Conservation (phyloP, 2,888 invertebrate species). For the Dryobotodes eremita region DNA sequence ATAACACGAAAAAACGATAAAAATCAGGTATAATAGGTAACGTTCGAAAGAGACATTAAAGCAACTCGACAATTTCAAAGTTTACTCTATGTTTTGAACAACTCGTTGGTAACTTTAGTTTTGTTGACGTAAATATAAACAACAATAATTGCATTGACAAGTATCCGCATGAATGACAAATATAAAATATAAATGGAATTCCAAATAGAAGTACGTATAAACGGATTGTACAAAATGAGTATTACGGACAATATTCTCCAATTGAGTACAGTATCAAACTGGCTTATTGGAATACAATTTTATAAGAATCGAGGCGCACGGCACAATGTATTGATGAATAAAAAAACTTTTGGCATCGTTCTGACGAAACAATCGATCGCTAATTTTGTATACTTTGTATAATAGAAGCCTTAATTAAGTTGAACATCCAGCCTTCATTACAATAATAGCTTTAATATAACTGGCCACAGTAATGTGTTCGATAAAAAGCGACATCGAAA, state of each 20-base stretch:
- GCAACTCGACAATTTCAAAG: conserved; percentile 83
- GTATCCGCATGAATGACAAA: conserved; percentile 60
- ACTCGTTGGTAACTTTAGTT: conserved; percentile 89
- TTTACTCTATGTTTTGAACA: conserved; percentile 87
- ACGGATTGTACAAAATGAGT: conserved; percentile 78
- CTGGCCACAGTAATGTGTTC: conserved; percentile 88
- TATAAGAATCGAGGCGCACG: conserved; percentile 53
- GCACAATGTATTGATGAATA: conserved; percentile 55
- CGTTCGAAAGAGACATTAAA: conserved; percentile 87
- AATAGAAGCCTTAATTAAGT: conserved; percentile 76
- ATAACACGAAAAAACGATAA: conserved; percentile 83
- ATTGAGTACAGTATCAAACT: conserved; percentile 53
- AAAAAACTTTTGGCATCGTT: conserved; percentile 65
- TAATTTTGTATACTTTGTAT: conserved; percentile 67
- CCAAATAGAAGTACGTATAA: conserved; percentile 63
- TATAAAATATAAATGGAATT: conserved; percentile 61
- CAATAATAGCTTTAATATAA: conserved; percentile 86
- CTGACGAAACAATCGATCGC: conserved; percentile 59
- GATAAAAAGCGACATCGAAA: conserved; percentile 78
- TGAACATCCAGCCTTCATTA: conserved; percentile 83
- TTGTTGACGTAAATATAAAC: conserved; percentile 75
- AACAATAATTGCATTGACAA: conserved; percentile 77
- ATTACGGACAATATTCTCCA: conserved; percentile 72
- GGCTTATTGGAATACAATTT: conserved; percentile 60
- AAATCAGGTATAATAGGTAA: conserved; percentile 90